phyloP scores from a whole-genome alignment of 2,113 vertebrate genomes.

The Jacana jacana region DNA sequence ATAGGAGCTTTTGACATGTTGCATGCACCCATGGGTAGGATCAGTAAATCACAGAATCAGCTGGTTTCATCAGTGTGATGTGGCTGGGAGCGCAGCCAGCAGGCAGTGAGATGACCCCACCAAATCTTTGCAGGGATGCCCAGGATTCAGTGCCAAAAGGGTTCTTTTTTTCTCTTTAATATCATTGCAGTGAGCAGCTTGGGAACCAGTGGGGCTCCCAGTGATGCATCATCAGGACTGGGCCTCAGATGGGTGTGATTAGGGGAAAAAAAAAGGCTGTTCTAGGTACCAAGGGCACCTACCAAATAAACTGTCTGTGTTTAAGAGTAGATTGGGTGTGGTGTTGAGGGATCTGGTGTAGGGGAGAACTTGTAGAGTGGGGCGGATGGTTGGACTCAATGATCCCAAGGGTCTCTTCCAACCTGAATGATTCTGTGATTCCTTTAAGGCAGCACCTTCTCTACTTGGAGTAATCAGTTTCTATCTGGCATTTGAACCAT shows the following conservation, averaged over 20 bases:
- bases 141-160: not conserved
- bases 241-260: not conserved
- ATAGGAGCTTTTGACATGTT: not conserved
- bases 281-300: not conserved
- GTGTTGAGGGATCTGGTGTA: too few species aligned
- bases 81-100: not conserved
- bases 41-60: conserved; percentile 14
- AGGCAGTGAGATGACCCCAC: not conserved
- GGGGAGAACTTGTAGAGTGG: too few species aligned
- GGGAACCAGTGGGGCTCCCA: not conserved
- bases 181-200: not conserved
- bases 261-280: not conserved
- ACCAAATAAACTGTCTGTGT: too few species aligned
- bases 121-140: not conserved
- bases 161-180: not conserved
- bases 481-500: not conserved
- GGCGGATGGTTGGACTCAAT: too few species aligned
- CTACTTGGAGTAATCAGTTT: not conserved
- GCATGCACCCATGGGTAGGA: not conserved
- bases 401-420: too few species aligned
- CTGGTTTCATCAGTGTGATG: not conserved
- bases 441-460: not conserved
- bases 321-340: too few species aligned
- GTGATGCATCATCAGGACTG: not conserved
- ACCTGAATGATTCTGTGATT: too few species aligned